Evolutionary conservation across 2,797 vertebrate genomes (phyloP), one percentile per base, ranked within the genome.

Genomic region (Loriculus beryllinus): DNA sequence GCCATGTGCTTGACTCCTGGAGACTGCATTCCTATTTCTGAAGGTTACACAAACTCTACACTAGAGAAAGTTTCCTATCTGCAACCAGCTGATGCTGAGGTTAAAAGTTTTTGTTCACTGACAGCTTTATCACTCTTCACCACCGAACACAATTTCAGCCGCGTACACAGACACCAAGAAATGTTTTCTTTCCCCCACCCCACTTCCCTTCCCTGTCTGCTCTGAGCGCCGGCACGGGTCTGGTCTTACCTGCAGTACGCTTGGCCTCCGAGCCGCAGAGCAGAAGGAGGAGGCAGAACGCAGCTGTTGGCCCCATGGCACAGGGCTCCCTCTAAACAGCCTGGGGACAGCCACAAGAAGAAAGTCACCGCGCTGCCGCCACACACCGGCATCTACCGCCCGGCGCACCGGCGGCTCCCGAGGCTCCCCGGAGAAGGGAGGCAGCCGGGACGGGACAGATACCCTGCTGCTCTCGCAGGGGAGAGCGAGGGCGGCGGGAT

Each of bases 171-270:
- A 5, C n/a, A 40, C 6, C 43, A 2, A 37, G 19, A 51, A 54
- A 17, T 0, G 15, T 6, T 49, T 14, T 8, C 3, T 10, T 40
- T 13, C 6, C 10, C 4, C 26, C 18, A 20, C 6, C 4, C 3
- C 33, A 22, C 7, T 28, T 39, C 26, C 8, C 8, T 56, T 39
- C 25, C 42, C 39, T 3, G 33, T 7, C 3, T 2, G 18, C 33
- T 20, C 39, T 7, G 3, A 25, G 26, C 3, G 15, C 20, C 69
- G 3, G 69, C 39, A 3, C 28, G 6, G 62, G 11, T 49, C 28
- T 2, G 28, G 5, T 8, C 91, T 99, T 97, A 99, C 99, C 99
- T 99, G 99, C 98, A 37, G 98, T 47, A 67, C 97, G 97, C 69
- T 97, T 98, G 63, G 98, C 94, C 45, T 98, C 97, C 48, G 97